Percentiles rank a stretch among this genome's conserved stretches.
These are phyloP conservation scores for Bugulina stolonifera DNA, from an alignment of 2,888 invertebrate species.

Conservation along the genomic window DNA sequence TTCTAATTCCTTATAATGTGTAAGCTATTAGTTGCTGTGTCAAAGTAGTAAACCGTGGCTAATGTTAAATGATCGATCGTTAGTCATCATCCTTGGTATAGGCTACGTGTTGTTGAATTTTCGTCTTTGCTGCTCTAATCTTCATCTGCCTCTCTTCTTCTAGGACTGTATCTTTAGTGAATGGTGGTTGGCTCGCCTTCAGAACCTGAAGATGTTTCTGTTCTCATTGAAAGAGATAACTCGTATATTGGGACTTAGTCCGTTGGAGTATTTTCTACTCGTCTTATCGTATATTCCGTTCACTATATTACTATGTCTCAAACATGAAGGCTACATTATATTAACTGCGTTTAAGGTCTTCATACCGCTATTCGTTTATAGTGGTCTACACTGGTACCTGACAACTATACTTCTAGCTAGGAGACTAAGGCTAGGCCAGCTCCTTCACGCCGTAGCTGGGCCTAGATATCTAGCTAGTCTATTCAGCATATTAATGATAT, in stretches of 20 bases:
- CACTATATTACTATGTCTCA: not conserved
- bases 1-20: no score
- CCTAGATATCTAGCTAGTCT: not conserved
- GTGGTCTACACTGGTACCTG: conserved; percentile 19
- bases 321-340: not conserved
- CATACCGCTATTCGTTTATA: conserved; percentile 7
- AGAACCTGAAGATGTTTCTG: not conserved
- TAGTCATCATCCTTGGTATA: no score
- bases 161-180: no score
- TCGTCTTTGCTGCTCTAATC: no score
- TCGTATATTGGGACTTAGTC: not conserved
- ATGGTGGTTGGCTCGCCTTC: no score
- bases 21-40: no score
- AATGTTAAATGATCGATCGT: no score
- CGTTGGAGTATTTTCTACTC: not conserved
- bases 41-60: no score
- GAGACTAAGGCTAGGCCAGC: not conserved
- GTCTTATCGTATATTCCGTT: not conserved
- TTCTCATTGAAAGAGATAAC: not conserved
- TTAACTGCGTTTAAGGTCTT: not conserved
- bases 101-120: no score
- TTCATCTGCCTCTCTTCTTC: no score
- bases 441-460: not conserved
- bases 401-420: not conserved
- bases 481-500: conserved; percentile 2